These are phyloP conservation scores for Polydrusus cervinus DNA, from an alignment of 2,888 invertebrate species.

Conservation along the genomic window DNA sequence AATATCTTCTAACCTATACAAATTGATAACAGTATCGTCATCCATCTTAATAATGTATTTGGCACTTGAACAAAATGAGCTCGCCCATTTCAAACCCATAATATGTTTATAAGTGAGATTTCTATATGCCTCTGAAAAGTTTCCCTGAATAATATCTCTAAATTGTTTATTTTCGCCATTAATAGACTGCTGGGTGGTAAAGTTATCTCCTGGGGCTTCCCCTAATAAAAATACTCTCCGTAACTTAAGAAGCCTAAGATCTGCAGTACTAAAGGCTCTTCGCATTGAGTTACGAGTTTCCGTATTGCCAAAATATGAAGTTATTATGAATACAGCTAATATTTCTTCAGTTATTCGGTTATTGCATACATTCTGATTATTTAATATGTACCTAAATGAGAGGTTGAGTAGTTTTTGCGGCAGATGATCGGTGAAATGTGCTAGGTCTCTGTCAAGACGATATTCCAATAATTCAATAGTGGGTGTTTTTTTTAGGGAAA, in stretches of 20 bases:
- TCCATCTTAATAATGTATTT: slow-evolving; percentile 86
- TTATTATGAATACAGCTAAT: slow-evolving; percentile 76
- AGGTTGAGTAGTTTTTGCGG: slow-evolving; percentile 61
- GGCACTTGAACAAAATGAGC: slow-evolving; percentile 75
- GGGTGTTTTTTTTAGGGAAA: not conserved
- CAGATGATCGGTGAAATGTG: not conserved
- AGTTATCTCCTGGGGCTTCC: slow-evolving; percentile 73
- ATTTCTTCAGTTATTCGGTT: slow-evolving; percentile 54
- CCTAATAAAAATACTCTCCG: slow-evolving; percentile 83
- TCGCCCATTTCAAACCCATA: slow-evolving; percentile 87
- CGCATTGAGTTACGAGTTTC: slow-evolving; percentile 82
- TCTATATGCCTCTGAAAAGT: slow-evolving; percentile 84
- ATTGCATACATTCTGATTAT: slow-evolving; percentile 60
- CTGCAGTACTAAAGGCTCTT: slow-evolving; percentile 76
- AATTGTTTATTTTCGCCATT: slow-evolving; percentile 77
- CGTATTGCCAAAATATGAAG: slow-evolving; percentile 84
- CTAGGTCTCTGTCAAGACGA: not conserved
- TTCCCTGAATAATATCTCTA: slow-evolving; percentile 82
- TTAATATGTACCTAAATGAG: slow-evolving; percentile 62
- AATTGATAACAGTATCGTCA: slow-evolving; percentile 85
- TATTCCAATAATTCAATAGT: not conserved
- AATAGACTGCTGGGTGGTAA: slow-evolving; percentile 75
- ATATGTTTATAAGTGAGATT: slow-evolving; percentile 89
- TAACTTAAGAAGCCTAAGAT: slow-evolving; percentile 76
- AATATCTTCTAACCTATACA: slow-evolving; percentile 74